Percentiles rank a stretch among this genome's conserved stretches.
Conservation (phyloP, 2,797 vertebrate genomes). For the Setipinna tenuifilis region DNA sequence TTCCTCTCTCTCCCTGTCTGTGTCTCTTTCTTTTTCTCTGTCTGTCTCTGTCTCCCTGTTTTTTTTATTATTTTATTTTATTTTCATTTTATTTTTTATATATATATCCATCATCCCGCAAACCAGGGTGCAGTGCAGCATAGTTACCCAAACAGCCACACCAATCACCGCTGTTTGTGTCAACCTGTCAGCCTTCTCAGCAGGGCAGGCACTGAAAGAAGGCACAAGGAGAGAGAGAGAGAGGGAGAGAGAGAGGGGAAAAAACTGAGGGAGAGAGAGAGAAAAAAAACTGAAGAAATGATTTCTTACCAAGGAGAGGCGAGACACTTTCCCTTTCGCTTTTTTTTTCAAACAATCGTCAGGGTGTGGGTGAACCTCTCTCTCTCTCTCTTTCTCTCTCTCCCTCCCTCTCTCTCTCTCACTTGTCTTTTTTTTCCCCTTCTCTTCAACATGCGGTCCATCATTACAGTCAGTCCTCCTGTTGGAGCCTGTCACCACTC, state of each 20-base stretch:
- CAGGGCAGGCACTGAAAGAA: slow-evolving; percentile 39
- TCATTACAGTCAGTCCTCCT: slow-evolving; percentile 52
- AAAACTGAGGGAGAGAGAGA: slow-evolving; percentile 28
- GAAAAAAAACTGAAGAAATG: slow-evolving; percentile 27
- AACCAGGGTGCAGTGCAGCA: slow-evolving; percentile 30
- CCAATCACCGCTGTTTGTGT: slow-evolving; percentile 56
- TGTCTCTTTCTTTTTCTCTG: background rate
- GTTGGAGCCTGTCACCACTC: slow-evolving; percentile 54
- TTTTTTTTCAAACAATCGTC: slow-evolving; percentile 11
- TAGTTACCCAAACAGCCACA: slow-evolving; percentile 55
- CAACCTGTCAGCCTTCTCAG: slow-evolving; percentile 56
- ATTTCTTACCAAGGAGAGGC: slow-evolving; percentile 48
- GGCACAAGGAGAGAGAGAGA: slow-evolving; percentile 30
- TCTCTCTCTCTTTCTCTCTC: background rate
- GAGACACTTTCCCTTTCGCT: slow-evolving; percentile 37
- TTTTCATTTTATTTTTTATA: no score
- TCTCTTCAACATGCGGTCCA: slow-evolving; percentile 37
- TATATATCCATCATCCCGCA: slow-evolving; percentile 40
- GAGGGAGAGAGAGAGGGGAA: slow-evolving; percentile 33
- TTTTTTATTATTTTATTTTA: no score
- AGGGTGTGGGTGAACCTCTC: background rate
- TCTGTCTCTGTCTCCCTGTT: no score
- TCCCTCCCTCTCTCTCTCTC: slow-evolving; percentile 18
- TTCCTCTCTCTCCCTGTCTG: background rate
- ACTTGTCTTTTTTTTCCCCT: slow-evolving; percentile 22